Evolutionary conservation across 2,888 invertebrate species (phyloP).

Genomic region (Stenodera caucasica): DNA sequence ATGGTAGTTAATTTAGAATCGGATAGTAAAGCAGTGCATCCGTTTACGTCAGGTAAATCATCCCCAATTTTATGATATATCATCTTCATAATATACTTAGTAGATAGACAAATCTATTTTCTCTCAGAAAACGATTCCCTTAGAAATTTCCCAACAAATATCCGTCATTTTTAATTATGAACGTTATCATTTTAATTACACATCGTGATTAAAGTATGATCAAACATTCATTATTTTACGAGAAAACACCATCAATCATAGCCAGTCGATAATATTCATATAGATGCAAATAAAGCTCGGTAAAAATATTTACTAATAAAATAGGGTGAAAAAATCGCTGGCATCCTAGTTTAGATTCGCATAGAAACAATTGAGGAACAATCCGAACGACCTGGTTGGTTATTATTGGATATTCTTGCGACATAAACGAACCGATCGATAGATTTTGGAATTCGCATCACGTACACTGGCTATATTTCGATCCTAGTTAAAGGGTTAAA

Average conservation of each 20-base stretch:
- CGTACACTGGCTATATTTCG: neutral
- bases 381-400: neutral
- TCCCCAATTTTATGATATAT: too few relatives aligned
- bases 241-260: conserved; percentile 25
- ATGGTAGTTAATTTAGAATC: too few relatives aligned
- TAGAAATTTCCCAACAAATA: too few relatives aligned
- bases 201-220: neutral
- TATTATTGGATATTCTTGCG: neutral
- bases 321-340: too few relatives aligned
- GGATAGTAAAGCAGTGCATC: too few relatives aligned
- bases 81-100: too few relatives aligned
- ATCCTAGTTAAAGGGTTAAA: neutral
- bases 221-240: conserved; percentile 14
- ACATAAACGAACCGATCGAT: neutral
- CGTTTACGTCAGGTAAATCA: too few relatives aligned
- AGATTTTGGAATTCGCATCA: neutral
- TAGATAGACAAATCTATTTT: too few relatives aligned
- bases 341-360: too few relatives aligned
- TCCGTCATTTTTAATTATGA: neutral
- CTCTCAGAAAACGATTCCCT: too few relatives aligned
- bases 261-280: conserved; percentile 24
- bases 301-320: conserved; percentile 23
- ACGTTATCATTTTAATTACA: neutral
- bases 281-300: conserved; percentile 21
- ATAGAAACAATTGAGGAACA: too few relatives aligned